phyloP scores from a whole-genome alignment of 2,888 invertebrate genomes.

The Lithophane ornitopus region DNA sequence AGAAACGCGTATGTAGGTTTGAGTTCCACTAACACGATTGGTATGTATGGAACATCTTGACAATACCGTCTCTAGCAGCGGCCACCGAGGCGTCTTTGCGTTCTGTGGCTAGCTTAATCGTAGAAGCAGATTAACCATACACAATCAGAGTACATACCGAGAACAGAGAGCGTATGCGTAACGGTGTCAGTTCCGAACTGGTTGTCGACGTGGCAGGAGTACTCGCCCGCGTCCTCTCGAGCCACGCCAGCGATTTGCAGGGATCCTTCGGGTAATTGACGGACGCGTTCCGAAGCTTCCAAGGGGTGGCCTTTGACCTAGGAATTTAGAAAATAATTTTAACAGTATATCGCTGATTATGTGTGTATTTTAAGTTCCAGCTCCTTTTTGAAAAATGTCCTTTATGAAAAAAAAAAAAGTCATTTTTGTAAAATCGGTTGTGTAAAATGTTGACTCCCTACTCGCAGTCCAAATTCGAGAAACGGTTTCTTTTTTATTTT shows the following conservation, averaged over 20 bases:
- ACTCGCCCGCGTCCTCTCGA: constrained; percentile 97
- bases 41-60: too few species aligned
- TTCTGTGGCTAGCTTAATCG: neutral
- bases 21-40: too few species aligned
- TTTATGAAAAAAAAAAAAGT: neutral
- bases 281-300: constrained; percentile 95
- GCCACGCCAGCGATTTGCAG: constrained; percentile 97
- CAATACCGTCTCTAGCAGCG: neutral
- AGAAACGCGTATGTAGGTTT: neutral
- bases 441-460: neutral
- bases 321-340: neutral
- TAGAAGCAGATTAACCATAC: neutral
- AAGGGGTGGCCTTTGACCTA: constrained; percentile 94
- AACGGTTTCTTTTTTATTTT: neutral
- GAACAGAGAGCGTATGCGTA: constrained; percentile 96
- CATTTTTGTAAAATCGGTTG: neutral
- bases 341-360: neutral
- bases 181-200: constrained; percentile 98
- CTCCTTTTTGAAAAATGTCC: too few species aligned
- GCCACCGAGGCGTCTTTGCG: neutral
- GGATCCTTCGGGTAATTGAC: constrained; percentile 97
- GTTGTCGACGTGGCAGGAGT: constrained; percentile 98
- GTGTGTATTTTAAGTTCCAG: too few species aligned
- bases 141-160: constrained; percentile 89
- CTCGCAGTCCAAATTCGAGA: neutral